Conservation (phyloP, 2,888 invertebrate genomes). For the Cephus runcator region DNA sequence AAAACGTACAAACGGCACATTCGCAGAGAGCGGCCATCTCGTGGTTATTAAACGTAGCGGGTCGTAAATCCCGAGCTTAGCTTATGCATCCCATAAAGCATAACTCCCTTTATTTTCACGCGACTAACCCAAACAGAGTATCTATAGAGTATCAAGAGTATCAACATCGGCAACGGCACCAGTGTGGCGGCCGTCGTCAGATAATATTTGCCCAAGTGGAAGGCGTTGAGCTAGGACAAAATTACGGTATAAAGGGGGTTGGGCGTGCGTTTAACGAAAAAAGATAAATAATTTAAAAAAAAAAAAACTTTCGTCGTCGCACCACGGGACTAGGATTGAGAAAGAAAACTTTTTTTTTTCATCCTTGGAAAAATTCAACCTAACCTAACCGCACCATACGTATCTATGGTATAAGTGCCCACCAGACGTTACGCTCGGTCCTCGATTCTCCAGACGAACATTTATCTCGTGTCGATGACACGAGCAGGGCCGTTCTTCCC, state of each 20-base stretch:
- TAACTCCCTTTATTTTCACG: background rate
- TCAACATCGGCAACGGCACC: background rate
- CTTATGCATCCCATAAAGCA: conserved; percentile 5
- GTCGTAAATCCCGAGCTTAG: background rate
- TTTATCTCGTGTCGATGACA: background rate
- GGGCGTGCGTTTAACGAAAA: background rate
- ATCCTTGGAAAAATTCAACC: background rate
- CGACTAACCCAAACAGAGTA: conserved; percentile 5
- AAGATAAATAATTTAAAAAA: background rate
- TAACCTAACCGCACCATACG: background rate
- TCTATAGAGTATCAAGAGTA: background rate
- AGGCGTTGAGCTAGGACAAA: background rate
- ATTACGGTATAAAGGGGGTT: background rate
- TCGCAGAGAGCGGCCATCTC: no score
- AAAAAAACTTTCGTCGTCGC: no score
- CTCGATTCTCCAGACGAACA: background rate
- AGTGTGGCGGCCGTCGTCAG: background rate
- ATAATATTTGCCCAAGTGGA: conserved; percentile 7
- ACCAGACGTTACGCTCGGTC: background rate
- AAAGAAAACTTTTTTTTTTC: background rate
- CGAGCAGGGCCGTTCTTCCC: background rate
- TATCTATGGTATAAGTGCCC: background rate
- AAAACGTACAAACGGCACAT: background rate
- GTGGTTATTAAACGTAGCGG: no score
- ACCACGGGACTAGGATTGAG: background rate